Evolutionary conservation across 1,140 invertebrate species (phyloP), one percentile per base, ranked within the genome.

Genomic region (Zaprionus camerounensis): DNA sequence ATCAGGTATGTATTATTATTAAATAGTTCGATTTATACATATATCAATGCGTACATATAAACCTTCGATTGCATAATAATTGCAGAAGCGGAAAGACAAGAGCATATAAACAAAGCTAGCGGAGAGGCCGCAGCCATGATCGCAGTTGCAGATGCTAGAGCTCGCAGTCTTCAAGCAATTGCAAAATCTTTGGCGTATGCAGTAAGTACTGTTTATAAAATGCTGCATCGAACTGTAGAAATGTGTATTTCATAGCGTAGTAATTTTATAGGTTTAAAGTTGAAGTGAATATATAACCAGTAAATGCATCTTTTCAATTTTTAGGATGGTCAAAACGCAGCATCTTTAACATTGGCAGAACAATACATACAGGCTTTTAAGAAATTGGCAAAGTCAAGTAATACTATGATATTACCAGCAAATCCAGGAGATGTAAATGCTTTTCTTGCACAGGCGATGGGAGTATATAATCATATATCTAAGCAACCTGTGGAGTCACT

Each of bases 331-430:
- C 95, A 95, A 75, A 96, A 98, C 94, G 99, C 99, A 4, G 99
- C 98, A 15, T 96, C 97, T 1, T 94, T 99, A n/a, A 96, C 95
- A 31, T 94, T 99, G 69, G 99, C 99, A 1, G 98, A 99, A 90
- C 97, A 99, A 86, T 99, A 99, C 92, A 97, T 99, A 44, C 93
- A 94, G 28, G 98, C 98, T 13, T 99, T 99, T 93, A 95, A 97
- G 86, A 97, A 99, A 85, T 92, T 99, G 61, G 99, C 99, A 0
- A 97, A 98, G 93, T 96, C 96, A 36, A 97, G 96, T 80, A 99
- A 99, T 93, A 99, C 99, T 0, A 93, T 99, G 24, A 97, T 99
- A 76, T 92, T 99, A 51, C 98, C 99, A 1, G 95, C 96, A 5
- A 98, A 99, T 93, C 95, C 96, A 11, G 96, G 96, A 9, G 98